Base-by-base conservation (phyloP, 2,113 vertebrate genomes). In the Podocnemis expansa region DNA sequence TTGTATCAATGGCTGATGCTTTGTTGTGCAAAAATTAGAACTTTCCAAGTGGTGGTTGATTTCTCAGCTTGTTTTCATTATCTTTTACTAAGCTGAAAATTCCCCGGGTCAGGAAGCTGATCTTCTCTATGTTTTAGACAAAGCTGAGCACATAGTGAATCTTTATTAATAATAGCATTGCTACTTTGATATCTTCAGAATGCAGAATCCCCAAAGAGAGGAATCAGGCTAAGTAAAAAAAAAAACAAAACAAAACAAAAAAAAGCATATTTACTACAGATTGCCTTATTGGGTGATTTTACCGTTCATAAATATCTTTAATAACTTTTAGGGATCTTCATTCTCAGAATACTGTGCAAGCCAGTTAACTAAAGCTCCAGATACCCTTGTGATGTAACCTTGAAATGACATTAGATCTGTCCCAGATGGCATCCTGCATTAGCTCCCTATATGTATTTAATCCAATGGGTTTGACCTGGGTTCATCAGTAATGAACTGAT, bases 11-110 rank as follows among this genome's bases (percentile, higher is more conserved):
- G 16, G 38, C 9, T 58, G n/a, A 27, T 80, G 34, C 14, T 86
- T 92, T 78, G 67, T 73, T 73, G 9, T n/a, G 16, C 63, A 24
- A 80, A 47, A 88, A 73, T 4, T 1, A 31, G 43, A 89, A 73
- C 45, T 10, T 47, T 88, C 85, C 80, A 47, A 73, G 8, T 81
- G 34, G 60, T 47, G 10, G 43, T 38, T 73, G 84, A 87, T 63
- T 63, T 63, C 58, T 16, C 14, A 16, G 29, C 58, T 63, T 63
- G 58, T 63, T 63, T 63, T 34, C 58, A 63, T 63, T 63, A 63
- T 63, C 58, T 63, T 16, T 91, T 45, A 45, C 6, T 43, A 14
- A 41, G 47, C 85, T 93, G 91, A 89, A 93, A 90, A 85, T 56
- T 89, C 73, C 67, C 10, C 38, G 41, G n/a, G 67, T 41, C 38